Percentiles rank a stretch among this genome's conserved stretches.
These are phyloP conservation scores for Gavialis gangeticus DNA, from an alignment of 2,113 vertebrate species.

Conservation along the genomic window DNA sequence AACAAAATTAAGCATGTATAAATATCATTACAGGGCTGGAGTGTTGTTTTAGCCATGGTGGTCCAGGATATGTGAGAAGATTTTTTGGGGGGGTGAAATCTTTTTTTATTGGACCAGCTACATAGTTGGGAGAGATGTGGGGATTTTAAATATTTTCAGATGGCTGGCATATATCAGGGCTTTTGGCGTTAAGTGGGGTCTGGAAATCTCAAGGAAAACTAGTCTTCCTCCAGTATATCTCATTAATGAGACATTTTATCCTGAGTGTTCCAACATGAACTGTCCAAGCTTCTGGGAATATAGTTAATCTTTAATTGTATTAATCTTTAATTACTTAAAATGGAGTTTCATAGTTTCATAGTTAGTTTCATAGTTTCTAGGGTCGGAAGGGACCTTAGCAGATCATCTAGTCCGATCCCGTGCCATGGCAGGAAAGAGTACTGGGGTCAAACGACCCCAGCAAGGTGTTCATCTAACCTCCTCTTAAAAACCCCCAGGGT, in stretches of 20 bases:
- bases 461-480: too few relatives aligned
- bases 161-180: background rate
- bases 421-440: too few relatives aligned
- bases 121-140: background rate
- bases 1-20: background rate
- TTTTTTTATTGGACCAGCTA: background rate
- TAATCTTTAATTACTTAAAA: conserved; percentile 66
- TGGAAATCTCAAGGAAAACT: background rate
- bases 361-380: too few relatives aligned
- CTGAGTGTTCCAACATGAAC: conserved; percentile 3
- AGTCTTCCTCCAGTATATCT: conserved; percentile 34
- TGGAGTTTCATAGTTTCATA: too few relatives aligned
- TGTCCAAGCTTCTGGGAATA: background rate
- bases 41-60: background rate
- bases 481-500: too few relatives aligned
- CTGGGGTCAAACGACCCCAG: too few relatives aligned
- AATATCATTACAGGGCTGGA: background rate
- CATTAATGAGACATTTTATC: conserved; percentile 63
- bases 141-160: background rate
- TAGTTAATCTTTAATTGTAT: conserved; percentile 67
- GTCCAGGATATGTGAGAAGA: background rate
- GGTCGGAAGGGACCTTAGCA: too few relatives aligned
- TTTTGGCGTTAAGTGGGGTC: background rate
- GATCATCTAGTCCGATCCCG: too few relatives aligned
- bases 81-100: background rate